Percentiles rank a stretch among this genome's conserved stretches.
phyloP scores from a whole-genome alignment of 2,113 vertebrate species.

The Sminthopsis crassicaudata region DNA sequence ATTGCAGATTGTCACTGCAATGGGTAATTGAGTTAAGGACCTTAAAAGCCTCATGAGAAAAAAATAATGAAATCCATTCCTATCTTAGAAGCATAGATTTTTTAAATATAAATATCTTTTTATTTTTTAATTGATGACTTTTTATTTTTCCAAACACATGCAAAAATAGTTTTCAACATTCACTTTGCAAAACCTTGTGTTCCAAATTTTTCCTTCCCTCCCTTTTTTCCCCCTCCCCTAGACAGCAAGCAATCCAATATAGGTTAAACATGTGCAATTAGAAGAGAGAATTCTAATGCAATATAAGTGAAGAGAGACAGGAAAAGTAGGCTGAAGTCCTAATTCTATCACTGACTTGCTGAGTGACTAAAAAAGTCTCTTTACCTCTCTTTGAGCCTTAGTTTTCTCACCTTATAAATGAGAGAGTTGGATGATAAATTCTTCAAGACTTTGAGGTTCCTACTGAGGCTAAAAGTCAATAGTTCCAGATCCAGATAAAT shows the following conservation, averaged over 20 bases:
- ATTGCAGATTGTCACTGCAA: background rate
- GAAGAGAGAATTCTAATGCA: background rate
- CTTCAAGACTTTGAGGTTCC: background rate
- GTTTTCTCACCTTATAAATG: background rate
- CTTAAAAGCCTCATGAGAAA: background rate
- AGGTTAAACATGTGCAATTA: too few species aligned
- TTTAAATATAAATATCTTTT: too few species aligned
- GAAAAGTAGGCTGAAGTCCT: background rate
- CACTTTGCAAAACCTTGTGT: too few species aligned
- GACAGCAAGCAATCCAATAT: too few species aligned
- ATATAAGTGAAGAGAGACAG: background rate
- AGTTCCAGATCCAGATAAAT: background rate
- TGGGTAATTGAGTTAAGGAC: background rate
- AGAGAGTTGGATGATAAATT: background rate
- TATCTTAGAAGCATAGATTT: background rate
- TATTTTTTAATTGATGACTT: too few species aligned
- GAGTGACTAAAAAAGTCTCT: background rate
- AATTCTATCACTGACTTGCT: background rate
- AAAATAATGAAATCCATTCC: background rate
- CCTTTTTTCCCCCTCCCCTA: too few species aligned
- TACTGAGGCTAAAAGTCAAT: background rate
- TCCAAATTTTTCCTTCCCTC: too few species aligned
- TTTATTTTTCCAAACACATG: too few species aligned
- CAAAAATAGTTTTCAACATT: too few species aligned
- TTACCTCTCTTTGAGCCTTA: background rate